Evolutionary conservation across 2,797 vertebrate species (phyloP).

Genomic region (Hemibagrus guttatus): DNA sequence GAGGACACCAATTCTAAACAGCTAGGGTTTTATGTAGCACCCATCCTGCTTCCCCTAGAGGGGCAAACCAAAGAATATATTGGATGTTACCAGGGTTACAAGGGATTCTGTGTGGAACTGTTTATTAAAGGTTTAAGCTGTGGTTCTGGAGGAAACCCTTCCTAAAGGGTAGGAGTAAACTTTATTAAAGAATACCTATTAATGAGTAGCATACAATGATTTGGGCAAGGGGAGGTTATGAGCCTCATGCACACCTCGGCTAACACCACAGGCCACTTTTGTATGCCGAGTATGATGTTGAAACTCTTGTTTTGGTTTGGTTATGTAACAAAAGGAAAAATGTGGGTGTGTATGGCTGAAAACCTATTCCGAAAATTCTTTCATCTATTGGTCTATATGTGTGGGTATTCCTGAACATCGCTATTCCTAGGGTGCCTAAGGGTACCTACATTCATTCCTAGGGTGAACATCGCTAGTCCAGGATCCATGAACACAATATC

Average conservation of each 20-base stretch:
- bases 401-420: not conserved
- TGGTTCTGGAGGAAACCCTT: not conserved
- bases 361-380: too few relatives aligned
- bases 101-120: not conserved
- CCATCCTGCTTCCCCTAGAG: not conserved
- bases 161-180: not conserved
- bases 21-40: not conserved
- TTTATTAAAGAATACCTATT: not conserved
- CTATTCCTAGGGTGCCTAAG: not conserved
- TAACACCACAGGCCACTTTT: not conserved
- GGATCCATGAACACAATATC: not conserved
- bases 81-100: not conserved
- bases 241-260: not conserved
- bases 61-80: not conserved
- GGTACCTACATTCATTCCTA: too few relatives aligned
- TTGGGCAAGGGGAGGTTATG: not conserved
- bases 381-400: too few relatives aligned
- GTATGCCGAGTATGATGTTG: not conserved
- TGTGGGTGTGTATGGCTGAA: not conserved
- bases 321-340: not conserved
- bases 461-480: not conserved
- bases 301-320: not conserved
- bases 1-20: not conserved
- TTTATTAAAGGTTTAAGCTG: not conserved
- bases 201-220: not conserved